These are phyloP conservation scores for Corynorhinus townsendii DNA, from an alignment of 2,113 vertebrate genomes.

Conservation along the genomic window DNA sequence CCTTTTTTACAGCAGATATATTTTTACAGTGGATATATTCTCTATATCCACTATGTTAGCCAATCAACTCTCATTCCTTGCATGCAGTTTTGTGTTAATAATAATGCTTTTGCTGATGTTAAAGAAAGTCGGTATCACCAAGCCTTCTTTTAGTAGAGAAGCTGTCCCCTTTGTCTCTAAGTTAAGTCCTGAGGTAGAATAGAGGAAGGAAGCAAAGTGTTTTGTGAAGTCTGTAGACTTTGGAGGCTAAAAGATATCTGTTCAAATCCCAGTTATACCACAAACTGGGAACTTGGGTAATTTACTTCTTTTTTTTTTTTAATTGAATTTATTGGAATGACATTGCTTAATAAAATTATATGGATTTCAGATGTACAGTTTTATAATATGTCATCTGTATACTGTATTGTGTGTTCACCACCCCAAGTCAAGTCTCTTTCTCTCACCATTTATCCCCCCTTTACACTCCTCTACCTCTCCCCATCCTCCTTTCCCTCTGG, in stretches of 20 bases:
- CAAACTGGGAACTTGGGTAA: neutral
- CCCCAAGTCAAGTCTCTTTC: neutral
- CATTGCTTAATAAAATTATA: neutral
- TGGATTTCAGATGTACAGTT: neutral
- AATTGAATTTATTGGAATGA: neutral
- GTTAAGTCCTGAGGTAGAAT: neutral
- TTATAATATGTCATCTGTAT: neutral
- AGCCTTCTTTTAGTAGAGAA: neutral
- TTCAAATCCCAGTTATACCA: neutral
- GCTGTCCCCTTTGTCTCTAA: neutral
- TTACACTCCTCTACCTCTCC: neutral
- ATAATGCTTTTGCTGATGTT: neutral
- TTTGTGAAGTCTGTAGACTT: neutral
- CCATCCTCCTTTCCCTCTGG: neutral
- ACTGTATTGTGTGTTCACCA: neutral
- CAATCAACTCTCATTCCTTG: neutral
- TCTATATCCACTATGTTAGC: no score
- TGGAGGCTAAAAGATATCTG: neutral
- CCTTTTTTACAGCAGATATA: no score
- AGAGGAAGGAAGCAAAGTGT: neutral
- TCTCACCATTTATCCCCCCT: neutral
- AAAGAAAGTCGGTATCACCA: neutral
- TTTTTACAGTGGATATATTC: no score
- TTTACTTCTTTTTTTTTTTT: neutral
- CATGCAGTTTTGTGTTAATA: neutral